phyloP scores from a whole-genome alignment of 2,113 vertebrate genomes.

The Rhabdornis inornatus region DNA sequence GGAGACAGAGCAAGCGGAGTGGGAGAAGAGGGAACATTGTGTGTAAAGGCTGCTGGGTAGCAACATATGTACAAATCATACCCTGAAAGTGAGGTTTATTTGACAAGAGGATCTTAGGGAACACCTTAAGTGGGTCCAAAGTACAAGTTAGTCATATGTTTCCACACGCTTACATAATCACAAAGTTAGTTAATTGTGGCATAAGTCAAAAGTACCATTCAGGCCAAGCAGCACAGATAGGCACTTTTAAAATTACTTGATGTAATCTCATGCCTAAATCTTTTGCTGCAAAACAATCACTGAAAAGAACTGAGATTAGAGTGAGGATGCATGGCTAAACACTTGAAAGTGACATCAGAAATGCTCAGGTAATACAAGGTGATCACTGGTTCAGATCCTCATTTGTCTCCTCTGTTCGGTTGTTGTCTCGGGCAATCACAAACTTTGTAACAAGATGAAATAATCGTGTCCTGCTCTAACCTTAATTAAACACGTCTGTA shows the following conservation, averaged over 20 bases:
- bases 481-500: neutral
- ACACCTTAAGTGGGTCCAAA: constrained; percentile 21
- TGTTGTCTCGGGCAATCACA: neutral
- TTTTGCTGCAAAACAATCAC: neutral
- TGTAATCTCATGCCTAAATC: neutral
- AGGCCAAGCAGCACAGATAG: neutral
- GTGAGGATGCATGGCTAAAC: neutral
- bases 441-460: neutral
- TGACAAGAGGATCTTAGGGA: neutral
- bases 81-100: neutral
- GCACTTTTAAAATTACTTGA: neutral
- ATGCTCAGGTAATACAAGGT: neutral
- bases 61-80: neutral
- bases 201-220: neutral
- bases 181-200: neutral
- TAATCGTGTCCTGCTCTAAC: neutral
- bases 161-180: neutral
- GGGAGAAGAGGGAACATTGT: neutral
- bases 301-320: neutral
- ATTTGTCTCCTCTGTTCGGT: neutral
- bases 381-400: neutral
- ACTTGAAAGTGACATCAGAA: neutral
- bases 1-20: neutral
- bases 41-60: neutral
- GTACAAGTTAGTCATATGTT: neutral